phyloP scores from a whole-genome alignment of 2,888 invertebrate genomes.

The Idaea dimidiata region DNA sequence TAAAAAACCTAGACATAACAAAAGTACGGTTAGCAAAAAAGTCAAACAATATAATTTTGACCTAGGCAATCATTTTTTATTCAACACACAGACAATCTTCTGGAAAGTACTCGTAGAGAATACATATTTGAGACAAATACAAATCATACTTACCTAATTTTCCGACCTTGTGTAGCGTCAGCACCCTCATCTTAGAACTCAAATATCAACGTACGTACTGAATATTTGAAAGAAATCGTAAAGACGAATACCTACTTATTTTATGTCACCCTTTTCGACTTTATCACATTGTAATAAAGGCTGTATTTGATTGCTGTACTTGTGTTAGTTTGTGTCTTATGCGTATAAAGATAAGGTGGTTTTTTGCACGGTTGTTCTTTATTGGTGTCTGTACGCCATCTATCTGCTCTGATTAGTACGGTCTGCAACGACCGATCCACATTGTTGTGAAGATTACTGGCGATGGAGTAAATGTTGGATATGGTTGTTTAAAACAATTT shows the following conservation, averaged over 20 bases:
- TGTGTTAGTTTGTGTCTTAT: not conserved
- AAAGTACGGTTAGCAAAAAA: not conserved
- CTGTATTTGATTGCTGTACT: not conserved
- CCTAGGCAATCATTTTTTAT: not conserved
- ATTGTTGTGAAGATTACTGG: constrained; percentile 34
- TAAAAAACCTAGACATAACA: not conserved
- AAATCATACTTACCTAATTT: not conserved
- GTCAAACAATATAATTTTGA: not conserved
- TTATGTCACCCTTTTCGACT: constrained; percentile 14
- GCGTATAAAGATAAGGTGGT: constrained; percentile 7
- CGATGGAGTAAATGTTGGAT: constrained; percentile 15
- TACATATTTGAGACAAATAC: not conserved
- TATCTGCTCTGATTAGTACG: constrained; percentile 38
- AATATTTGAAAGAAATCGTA: not conserved
- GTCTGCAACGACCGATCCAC: constrained; percentile 32
- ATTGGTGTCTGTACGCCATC: constrained; percentile 20
- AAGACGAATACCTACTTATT: constrained; percentile 7
- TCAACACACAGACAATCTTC: not conserved
- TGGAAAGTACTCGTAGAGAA: not conserved
- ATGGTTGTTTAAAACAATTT: constrained; percentile 8
- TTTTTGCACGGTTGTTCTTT: constrained; percentile 8
- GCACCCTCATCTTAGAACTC: not conserved
- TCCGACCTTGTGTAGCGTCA: not conserved
- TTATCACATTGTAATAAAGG: constrained; percentile 13
- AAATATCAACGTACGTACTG: not conserved